A percentile compares a stretch with the other conserved stretches of the same genome.
phyloP scores from a whole-genome alignment of 2,113 vertebrate species.

The Cryptomyrus ogoouensis region DNA sequence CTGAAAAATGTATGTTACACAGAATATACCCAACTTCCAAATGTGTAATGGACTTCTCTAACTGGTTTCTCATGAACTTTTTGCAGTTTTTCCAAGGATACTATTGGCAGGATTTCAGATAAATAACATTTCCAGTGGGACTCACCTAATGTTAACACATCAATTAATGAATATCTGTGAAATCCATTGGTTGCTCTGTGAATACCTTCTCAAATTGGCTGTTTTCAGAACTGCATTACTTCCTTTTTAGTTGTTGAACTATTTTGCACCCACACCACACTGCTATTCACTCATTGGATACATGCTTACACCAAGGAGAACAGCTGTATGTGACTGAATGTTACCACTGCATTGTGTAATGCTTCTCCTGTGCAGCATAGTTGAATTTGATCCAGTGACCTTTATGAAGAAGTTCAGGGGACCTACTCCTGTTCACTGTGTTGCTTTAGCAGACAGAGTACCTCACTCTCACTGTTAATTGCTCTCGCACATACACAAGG shows the following conservation, averaged over 20 bases:
- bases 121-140: background rate
- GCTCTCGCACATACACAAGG: background rate
- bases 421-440: background rate
- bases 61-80: background rate
- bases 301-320: background rate
- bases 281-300: background rate
- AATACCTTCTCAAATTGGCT: background rate
- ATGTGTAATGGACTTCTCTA: background rate
- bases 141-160: background rate
- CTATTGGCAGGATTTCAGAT: background rate
- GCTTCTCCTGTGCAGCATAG: background rate
- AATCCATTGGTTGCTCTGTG: background rate
- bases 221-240: background rate
- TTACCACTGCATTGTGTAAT: background rate
- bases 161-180: constrained; percentile 3
- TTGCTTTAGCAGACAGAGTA: background rate
- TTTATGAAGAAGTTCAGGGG: background rate
- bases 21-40: background rate
- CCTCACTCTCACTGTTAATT: background rate
- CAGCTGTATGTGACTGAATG: background rate
- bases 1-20: background rate
- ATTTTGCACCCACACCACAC: background rate
- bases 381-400: background rate
- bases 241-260: background rate
- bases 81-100: background rate